Conservation (phyloP, 2,113 vertebrate species). For the Damaliscus lunatus region DNA sequence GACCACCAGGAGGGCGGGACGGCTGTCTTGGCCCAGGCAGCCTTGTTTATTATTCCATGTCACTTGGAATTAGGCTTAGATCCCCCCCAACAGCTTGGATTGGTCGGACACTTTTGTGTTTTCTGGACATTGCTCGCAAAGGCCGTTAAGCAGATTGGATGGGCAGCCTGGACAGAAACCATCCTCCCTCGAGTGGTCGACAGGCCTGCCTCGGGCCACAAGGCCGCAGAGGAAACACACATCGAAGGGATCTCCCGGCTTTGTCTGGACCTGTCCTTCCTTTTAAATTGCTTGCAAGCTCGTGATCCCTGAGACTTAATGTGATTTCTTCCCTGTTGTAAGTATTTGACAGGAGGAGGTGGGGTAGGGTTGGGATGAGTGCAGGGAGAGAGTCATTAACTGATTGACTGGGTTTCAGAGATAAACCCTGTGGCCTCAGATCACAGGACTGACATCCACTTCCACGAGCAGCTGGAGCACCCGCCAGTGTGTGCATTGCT, state of each 20-base stretch:
- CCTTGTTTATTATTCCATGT: neutral
- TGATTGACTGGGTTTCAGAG: neutral
- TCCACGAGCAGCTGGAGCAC: neutral
- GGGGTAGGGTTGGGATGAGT: neutral
- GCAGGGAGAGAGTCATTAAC: neutral
- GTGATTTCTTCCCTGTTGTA: neutral
- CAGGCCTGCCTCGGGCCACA: neutral
- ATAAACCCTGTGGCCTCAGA: neutral
- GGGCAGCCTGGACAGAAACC: neutral
- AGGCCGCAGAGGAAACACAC: rapidly evolving
- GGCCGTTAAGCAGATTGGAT: neutral
- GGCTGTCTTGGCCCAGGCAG: neutral
- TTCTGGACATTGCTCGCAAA: neutral
- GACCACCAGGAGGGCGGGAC: rapidly evolving
- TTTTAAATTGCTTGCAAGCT: neutral
- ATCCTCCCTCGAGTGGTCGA: rapidly evolving
- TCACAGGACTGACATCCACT: neutral
- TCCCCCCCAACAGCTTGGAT: neutral
- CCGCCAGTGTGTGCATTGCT: rapidly evolving
- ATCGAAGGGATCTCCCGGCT: neutral
- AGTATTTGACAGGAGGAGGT: neutral
- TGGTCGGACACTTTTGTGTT: neutral
- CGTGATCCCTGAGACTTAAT: neutral
- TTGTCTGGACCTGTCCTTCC: neutral
- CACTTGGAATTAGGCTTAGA: neutral